phyloP scores from a whole-genome alignment of 2,797 vertebrate species.

The Hippoglossus hippoglossus region DNA sequence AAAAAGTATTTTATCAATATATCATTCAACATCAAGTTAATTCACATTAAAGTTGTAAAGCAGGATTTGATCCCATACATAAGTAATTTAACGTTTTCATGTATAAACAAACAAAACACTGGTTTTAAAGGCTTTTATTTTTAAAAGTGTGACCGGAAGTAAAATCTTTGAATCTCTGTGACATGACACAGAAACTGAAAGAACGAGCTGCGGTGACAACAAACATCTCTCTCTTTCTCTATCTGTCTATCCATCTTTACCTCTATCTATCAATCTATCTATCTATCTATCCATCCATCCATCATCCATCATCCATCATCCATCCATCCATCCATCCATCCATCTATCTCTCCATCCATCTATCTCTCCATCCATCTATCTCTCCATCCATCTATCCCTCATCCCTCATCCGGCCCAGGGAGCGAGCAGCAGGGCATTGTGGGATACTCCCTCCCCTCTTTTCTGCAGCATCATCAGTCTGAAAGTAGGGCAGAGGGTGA shows the following conservation, averaged over 20 bases:
- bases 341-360: no score
- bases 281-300: constrained; percentile 28
- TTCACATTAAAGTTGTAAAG: no score
- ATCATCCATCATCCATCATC: no score
- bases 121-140: constrained; percentile 39
- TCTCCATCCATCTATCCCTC: constrained; percentile 39
- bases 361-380: constrained; percentile 11
- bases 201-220: constrained; percentile 42
- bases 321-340: no score
- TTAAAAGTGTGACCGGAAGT: constrained; percentile 28
- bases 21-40: no score
- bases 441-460: constrained; percentile 79
- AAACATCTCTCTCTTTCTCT: constrained; percentile 10
- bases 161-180: background rate
- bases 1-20: no score
- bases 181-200: constrained; percentile 33
- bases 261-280: background rate
- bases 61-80: no score
- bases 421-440: constrained; percentile 73
- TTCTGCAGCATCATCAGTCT: constrained; percentile 79
- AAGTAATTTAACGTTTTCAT: background rate
- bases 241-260: constrained; percentile 3
- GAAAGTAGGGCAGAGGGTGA: constrained; percentile 81
- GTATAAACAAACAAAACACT: no score
- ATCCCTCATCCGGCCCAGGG: constrained; percentile 32